Base-by-base conservation (phyloP, 1,140 invertebrate genomes). In the Pristionchus pacificus region DNA sequence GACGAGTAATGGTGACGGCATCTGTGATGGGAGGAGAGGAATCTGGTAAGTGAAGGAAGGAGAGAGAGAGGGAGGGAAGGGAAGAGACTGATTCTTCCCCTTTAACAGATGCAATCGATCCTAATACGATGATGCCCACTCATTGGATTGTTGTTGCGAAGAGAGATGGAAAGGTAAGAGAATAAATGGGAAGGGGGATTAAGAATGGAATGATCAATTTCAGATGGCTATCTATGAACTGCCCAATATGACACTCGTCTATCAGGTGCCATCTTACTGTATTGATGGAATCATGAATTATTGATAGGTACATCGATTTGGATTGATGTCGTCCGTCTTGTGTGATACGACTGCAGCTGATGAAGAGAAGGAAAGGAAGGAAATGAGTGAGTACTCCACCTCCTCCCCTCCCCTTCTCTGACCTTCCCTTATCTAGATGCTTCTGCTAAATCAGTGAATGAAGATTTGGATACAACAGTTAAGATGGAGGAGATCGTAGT, bases 111-210 rank as follows among this genome's bases (percentile, higher is more conserved):
- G 74, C 65, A 2, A 38, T 76, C 24, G 65, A 70, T 67, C 71
- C 71, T 24, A 74, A 61, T 59, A 60, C 55, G 68, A 66, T 70
- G 30, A 28, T 24, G 31, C 68, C 78, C 19, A 69, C 80, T 19
- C 71, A 75, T 63, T 83, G 75, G 68, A 25, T 82, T 13, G 65
- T 80, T 15, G 33, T 82, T 24, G 64, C 79, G 49, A 78, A 78
- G 6, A 81, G 82, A 59, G 83, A 77, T 49, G 82, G 80, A 6
- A 62, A 75, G 66, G 14, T n/a, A n/a, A n/a, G n/a, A n/a, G n/a
- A n/a, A n/a, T n/a, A n/a, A n/a, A n/a, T n/a, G n/a, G n/a, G n/a
- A n/a, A n/a, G n/a, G n/a, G n/a, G n/a, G n/a, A n/a, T n/a, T n/a
- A n/a, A n/a, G n/a, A n/a, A n/a, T n/a, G n/a, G n/a, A n/a, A n/a